These are phyloP conservation scores for Boulengeromyrus knoepffleri DNA, from an alignment of 2,113 vertebrate species.

Conservation along the genomic window DNA sequence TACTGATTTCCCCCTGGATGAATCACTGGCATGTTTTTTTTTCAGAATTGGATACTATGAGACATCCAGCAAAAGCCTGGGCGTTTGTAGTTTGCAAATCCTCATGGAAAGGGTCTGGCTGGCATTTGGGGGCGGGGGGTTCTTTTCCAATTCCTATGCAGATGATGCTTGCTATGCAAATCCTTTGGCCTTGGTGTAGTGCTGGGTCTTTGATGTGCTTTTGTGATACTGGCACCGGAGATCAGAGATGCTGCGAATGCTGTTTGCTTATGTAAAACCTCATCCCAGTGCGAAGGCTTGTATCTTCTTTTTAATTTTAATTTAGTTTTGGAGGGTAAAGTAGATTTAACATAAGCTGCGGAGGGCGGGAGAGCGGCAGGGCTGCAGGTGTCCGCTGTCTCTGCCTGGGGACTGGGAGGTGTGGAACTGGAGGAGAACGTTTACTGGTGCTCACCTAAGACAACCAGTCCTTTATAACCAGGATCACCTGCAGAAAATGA, in stretches of 20 bases:
- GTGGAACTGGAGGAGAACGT: not conserved
- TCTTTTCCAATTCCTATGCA: not conserved
- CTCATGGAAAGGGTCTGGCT: not conserved
- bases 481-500: not conserved
- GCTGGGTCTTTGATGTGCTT: not conserved
- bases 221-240: not conserved
- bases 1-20: not conserved
- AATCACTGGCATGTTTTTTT: not conserved
- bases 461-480: not conserved
- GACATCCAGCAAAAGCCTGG: not conserved
- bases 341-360: not conserved
- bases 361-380: not conserved
- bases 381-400: not conserved
- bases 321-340: not conserved
- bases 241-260: not conserved
- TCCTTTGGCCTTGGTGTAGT: constrained; percentile 4
- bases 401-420: not conserved
- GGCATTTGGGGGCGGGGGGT: too few species aligned
- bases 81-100: not conserved
- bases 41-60: not conserved
- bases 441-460: not conserved
- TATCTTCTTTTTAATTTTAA: not conserved
- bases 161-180: not conserved
- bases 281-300: not conserved
- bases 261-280: not conserved